Evolutionary conservation across 1,140 invertebrate species (phyloP).

Genomic region (Heliconius nattereri): DNA sequence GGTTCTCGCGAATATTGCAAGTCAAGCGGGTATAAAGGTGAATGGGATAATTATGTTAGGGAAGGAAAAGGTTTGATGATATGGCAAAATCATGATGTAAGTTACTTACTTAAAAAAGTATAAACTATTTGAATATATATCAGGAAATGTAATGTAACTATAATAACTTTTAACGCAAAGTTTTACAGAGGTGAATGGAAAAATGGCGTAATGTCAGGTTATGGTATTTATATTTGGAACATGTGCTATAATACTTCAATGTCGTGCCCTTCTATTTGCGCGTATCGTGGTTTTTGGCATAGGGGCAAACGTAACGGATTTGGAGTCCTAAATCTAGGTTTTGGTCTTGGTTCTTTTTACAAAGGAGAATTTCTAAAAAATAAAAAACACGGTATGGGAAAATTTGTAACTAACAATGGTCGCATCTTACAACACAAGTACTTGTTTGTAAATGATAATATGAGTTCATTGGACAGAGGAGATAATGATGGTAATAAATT

Average conservation of each 20-base stretch:
- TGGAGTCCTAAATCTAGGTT: constrained; percentile 80
- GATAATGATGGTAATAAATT: constrained; percentile 37
- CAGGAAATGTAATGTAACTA: neutral
- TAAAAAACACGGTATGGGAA: constrained; percentile 81
- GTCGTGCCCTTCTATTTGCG: constrained; percentile 75
- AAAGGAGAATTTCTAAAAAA: constrained; percentile 81
- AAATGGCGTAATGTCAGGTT: constrained; percentile 80
- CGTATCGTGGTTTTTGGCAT: constrained; percentile 81
- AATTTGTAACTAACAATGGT: constrained; percentile 81
- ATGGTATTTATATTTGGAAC: constrained; percentile 82
- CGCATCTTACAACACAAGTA: constrained; percentile 73
- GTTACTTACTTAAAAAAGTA: constrained; percentile 23
- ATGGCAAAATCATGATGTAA: constrained; percentile 82
- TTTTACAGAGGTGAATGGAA: constrained; percentile 82
- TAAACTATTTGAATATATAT: neutral
- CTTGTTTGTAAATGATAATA: constrained; percentile 79
- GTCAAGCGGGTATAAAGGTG: constrained; percentile 80
- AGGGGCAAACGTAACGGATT: constrained; percentile 78
- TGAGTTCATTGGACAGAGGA: constrained; percentile 46
- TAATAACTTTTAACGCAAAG: constrained; percentile 45
- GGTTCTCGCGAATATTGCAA: constrained; percentile 77
- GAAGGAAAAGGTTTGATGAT: constrained; percentile 82
- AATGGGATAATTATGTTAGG: constrained; percentile 76
- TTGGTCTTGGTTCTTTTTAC: constrained; percentile 79
- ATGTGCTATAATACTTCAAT: constrained; percentile 78